phyloP scores from a whole-genome alignment of 2,797 vertebrate species.

The Lagorchestes hirsutus region DNA sequence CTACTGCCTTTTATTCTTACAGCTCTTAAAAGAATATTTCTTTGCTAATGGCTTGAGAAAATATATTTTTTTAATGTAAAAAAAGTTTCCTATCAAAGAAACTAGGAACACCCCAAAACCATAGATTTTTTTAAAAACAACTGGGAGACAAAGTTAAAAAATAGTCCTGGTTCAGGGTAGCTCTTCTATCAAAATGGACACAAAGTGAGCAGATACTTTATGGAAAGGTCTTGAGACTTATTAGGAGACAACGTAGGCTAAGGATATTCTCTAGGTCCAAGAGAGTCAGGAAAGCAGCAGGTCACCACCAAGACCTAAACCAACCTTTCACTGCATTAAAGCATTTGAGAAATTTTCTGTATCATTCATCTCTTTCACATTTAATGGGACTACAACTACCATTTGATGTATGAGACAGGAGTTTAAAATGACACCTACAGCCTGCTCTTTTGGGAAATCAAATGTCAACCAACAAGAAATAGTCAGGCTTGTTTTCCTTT shows the following conservation, averaged over 20 bases:
- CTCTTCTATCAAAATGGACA: neutral
- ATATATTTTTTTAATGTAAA: constrained; percentile 57
- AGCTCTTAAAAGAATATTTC: constrained; percentile 59
- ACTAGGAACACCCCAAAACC: neutral
- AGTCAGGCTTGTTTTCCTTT: neutral
- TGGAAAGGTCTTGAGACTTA: neutral
- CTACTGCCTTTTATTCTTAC: constrained; percentile 26
- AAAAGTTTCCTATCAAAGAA: neutral
- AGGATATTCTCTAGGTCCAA: neutral
- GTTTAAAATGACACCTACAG: constrained; percentile 28
- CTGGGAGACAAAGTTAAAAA: neutral
- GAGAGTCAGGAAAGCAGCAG: neutral
- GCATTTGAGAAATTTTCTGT: neutral
- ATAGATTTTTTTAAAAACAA: neutral
- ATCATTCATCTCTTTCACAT: neutral
- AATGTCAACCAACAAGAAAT: neutral
- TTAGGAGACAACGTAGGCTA: neutral
- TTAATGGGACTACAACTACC: neutral
- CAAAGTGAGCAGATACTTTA: neutral
- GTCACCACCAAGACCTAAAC: neutral
- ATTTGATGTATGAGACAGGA: constrained; percentile 6
- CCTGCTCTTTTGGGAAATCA: constrained; percentile 6
- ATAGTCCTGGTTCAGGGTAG: neutral
- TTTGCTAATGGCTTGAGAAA: constrained; percentile 60
- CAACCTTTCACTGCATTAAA: neutral